Conservation (phyloP, 2,113 vertebrate genomes). For the Eolophus roseicapilla region DNA sequence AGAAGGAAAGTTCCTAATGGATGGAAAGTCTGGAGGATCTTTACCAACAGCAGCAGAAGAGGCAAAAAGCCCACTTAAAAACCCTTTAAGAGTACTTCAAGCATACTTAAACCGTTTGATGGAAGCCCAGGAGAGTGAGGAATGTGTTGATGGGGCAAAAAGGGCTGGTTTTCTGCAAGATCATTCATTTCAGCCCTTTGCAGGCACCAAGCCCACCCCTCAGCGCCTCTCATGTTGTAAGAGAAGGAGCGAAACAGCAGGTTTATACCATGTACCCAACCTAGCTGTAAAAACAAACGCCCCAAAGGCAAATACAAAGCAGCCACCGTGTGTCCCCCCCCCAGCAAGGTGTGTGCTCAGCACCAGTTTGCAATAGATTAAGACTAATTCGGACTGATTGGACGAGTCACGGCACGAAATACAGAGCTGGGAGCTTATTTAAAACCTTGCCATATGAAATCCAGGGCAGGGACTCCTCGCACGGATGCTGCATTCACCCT, state of each 20-base stretch:
- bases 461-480: background rate
- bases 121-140: background rate
- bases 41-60: background rate
- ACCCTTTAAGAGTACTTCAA: background rate
- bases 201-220: background rate
- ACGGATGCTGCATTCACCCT: background rate
- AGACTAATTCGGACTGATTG: background rate
- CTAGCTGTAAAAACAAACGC: background rate
- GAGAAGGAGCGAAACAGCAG: background rate
- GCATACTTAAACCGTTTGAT: background rate
- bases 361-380: background rate
- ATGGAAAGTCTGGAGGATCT: background rate
- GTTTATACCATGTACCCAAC: background rate
- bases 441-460: background rate
- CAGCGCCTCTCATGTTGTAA: background rate
- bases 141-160: background rate
- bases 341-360: background rate
- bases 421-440: background rate
- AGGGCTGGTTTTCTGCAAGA: background rate
- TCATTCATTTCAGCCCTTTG: background rate
- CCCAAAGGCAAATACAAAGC: background rate
- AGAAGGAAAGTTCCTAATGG: background rate
- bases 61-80: background rate
- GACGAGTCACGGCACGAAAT: conserved; percentile 13
- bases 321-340: background rate